These are phyloP conservation scores for Thumatha senex DNA, from an alignment of 2,888 invertebrate genomes.

Conservation along the genomic window DNA sequence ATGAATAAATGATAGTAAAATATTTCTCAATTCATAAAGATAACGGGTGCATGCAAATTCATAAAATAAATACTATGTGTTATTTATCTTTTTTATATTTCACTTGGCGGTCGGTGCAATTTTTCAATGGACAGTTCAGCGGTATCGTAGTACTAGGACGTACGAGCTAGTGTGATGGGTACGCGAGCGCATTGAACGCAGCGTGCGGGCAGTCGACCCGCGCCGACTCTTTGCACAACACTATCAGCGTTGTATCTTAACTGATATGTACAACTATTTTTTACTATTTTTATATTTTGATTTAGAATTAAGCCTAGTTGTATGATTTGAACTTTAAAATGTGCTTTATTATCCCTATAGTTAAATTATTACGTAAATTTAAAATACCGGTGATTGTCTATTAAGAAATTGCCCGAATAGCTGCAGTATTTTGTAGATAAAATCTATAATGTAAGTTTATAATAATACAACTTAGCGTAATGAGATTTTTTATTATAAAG, in stretches of 20 bases:
- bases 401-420: constrained; percentile 78
- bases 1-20: constrained; percentile 77
- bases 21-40: constrained; percentile 79
- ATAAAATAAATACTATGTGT: constrained; percentile 78
- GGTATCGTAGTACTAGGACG: constrained; percentile 14
- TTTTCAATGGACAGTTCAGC: constrained; percentile 72
- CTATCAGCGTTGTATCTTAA: constrained; percentile 69
- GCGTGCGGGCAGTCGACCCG: constrained; percentile 10
- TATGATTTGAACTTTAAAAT: constrained; percentile 76
- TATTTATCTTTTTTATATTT: constrained; percentile 83
- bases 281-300: constrained; percentile 83
- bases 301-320: constrained; percentile 81
- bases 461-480: constrained; percentile 79
- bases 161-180: constrained; percentile 22
- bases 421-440: constrained; percentile 83
- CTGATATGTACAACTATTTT: constrained; percentile 80
- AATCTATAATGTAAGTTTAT: constrained; percentile 82
- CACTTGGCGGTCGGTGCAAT: constrained; percentile 75
- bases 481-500: constrained; percentile 82
- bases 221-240: constrained; percentile 61
- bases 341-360: constrained; percentile 75
- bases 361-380: constrained; percentile 68
- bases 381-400: constrained; percentile 62
- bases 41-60: constrained; percentile 83
- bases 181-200: constrained; percentile 43